Conservation (phyloP, 2,113 vertebrate species). For the Pomatostomus ruficeps region DNA sequence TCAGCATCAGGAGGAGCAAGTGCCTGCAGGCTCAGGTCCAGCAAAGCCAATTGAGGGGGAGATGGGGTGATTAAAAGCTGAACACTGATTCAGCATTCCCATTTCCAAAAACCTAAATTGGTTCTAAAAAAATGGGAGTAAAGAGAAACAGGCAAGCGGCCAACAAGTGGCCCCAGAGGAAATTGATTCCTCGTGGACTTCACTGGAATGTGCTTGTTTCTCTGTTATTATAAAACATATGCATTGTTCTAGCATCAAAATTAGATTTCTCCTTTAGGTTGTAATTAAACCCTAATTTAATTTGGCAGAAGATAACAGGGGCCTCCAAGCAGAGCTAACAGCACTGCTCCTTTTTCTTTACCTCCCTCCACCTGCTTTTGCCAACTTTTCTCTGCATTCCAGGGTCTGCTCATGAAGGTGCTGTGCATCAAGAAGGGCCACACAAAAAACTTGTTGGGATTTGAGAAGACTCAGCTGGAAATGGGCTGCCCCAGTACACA, state of each 20-base stretch:
- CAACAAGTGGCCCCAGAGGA: not conserved
- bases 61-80: not conserved
- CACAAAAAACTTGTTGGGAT: not conserved
- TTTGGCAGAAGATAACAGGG: not conserved
- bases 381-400: not conserved
- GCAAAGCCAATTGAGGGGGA: not conserved
- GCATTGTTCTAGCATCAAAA: not conserved
- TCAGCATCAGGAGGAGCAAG: not conserved
- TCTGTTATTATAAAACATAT: not conserved
- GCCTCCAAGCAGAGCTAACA: not conserved
- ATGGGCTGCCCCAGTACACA: not conserved
- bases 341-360: not conserved
- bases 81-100: not conserved
- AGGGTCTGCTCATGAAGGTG: not conserved
- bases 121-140: not conserved
- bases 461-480: not conserved
- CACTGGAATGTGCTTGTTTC: not conserved
- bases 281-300: constrained; percentile 9
- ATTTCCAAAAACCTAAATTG: not conserved
- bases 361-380: not conserved
- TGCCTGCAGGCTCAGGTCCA: not conserved
- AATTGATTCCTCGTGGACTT: not conserved
- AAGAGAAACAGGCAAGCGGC: not conserved
- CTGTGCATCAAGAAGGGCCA: not conserved
- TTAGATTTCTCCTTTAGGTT: not conserved